Base-by-base conservation (phyloP, 2,888 invertebrate species). In the Amphipyra tragopoginis region DNA sequence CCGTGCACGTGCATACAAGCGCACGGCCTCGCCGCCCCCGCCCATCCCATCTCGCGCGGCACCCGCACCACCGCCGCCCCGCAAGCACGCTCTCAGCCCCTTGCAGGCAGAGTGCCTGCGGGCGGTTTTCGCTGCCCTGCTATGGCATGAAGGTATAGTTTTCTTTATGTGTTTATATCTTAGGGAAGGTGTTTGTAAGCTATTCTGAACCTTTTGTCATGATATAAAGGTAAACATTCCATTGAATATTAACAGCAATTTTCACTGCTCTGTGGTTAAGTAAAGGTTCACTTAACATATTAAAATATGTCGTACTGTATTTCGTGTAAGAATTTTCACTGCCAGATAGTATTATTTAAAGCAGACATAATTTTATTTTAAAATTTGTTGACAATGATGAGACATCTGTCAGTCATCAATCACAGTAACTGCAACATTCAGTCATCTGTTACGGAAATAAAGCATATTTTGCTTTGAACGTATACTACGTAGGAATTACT, bases 91-190 rank as follows among this genome's bases (percentile, higher is more conserved):
- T 0, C 96, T 98, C 86, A 98, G 98, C 72, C 98, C 99, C 0
- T 98, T 98, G 0, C 97, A 98, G 54, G 98, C 98, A 0, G 98
- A 99, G 89, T 97, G 98, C 77, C 92, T 99, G 21, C 95, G 99
- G n/a, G 98, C 99, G 0, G 98, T 99, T 5, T 99, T 99, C 90
- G 99, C 99, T 0, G 98, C 99, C 0, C 97, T 99, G 80, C 93
- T 99, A 1, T 99, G 99, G 99, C 99, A 99, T 86, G 99, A 99
- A 93, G 98, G 96, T 95, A 82, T 50, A 55, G 1, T 36, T n/a
- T 54, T 9, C 36, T 34, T 34, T 13, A 1, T 21, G 3, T 21
- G 21, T 21, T 21, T 21, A 21, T 21, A 21, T 21, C 3, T 21
- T 21, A 21, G 21, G 21, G 21, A 6, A 40, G 0, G 5, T 40